phyloP scores from a whole-genome alignment of 2,797 vertebrate species.

The Tarsius wallacei region DNA sequence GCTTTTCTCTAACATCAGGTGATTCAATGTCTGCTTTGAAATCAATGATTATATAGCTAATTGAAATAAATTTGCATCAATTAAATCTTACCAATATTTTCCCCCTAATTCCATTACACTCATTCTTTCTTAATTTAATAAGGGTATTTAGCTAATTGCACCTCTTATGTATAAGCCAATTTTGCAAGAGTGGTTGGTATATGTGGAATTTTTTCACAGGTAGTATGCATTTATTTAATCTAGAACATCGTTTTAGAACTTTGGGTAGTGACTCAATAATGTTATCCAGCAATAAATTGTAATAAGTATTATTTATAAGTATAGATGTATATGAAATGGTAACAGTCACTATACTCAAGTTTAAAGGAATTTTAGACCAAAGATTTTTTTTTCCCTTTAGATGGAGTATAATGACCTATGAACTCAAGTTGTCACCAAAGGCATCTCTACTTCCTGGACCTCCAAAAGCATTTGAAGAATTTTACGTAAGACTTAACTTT shows the following conservation, averaged over 20 bases:
- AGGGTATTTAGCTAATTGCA: not conserved
- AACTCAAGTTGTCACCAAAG: conserved; percentile 97
- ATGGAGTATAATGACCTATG: conserved; percentile 99
- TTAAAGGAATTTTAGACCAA: conserved; percentile 67
- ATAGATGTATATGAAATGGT: not conserved
- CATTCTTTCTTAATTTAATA: conserved; percentile 28
- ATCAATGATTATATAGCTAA: conserved; percentile 29
- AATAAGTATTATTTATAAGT: not conserved
- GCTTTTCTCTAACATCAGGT: conserved; percentile 22
- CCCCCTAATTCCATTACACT: not conserved
- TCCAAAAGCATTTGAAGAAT: conserved; percentile 94
- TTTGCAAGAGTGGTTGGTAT: not conserved
- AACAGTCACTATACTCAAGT: conserved; percentile 39
- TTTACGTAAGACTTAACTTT: conserved; percentile 93
- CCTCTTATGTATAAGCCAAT: not conserved
- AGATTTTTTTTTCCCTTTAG: conserved; percentile 88
- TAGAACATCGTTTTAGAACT: conserved; percentile 26
- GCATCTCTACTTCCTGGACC: conserved; percentile 94
- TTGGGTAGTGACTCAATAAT: not conserved
- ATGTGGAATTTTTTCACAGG: conserved; percentile 15
- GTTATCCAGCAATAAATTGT: not conserved
- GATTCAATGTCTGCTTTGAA: conserved; percentile 41
- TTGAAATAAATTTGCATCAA: conserved; percentile 46
- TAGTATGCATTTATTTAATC: not conserved
- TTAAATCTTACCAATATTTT: conserved; percentile 27